A percentile compares a stretch with the other conserved stretches of the same genome.
phyloP scores from a whole-genome alignment of 1,140 invertebrate genomes.

The Spodoptera frugiperda region DNA sequence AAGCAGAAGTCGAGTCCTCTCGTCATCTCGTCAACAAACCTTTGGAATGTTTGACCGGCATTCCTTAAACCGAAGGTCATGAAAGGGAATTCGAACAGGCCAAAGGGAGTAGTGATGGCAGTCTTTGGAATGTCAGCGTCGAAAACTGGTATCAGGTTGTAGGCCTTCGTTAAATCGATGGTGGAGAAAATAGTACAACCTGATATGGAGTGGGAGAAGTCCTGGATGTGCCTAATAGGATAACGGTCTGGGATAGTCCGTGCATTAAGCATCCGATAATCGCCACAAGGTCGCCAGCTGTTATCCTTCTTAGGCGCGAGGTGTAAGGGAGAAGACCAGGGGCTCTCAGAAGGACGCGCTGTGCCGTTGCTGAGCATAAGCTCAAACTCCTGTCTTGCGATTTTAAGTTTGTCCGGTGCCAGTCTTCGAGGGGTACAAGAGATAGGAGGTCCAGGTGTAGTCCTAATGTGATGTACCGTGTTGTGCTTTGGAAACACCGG shows the following conservation, averaged over 20 bases:
- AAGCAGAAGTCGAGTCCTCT: no score
- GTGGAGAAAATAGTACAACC: not conserved
- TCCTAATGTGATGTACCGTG: conserved; percentile 13
- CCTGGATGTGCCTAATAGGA: conserved; percentile 48
- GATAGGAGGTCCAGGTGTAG: conserved; percentile 3
- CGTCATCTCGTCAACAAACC: no score
- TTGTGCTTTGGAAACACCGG: not conserved
- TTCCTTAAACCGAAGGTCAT: no score
- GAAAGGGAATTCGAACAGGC: no score
- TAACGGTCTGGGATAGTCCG: conserved; percentile 48
- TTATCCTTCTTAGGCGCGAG: conserved; percentile 9
- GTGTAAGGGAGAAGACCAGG: conserved; percentile 20
- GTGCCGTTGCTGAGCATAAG: conserved; percentile 1
- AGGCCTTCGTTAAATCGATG: no score
- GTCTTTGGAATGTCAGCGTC: no score
- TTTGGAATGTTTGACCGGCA: no score
- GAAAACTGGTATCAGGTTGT: no score
- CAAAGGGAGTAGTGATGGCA: no score
- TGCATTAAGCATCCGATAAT: conserved; percentile 37
- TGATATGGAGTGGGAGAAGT: conserved; percentile 36
- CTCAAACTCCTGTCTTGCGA: conserved; percentile 28
- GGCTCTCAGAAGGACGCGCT: conserved; percentile 16
- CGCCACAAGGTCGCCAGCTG: conserved; percentile 35
- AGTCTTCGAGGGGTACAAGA: conserved; percentile 11
- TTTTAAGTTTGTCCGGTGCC: conserved; percentile 34